phyloP scores from a whole-genome alignment of 2,113 vertebrate species.

The Limanda limanda region DNA sequence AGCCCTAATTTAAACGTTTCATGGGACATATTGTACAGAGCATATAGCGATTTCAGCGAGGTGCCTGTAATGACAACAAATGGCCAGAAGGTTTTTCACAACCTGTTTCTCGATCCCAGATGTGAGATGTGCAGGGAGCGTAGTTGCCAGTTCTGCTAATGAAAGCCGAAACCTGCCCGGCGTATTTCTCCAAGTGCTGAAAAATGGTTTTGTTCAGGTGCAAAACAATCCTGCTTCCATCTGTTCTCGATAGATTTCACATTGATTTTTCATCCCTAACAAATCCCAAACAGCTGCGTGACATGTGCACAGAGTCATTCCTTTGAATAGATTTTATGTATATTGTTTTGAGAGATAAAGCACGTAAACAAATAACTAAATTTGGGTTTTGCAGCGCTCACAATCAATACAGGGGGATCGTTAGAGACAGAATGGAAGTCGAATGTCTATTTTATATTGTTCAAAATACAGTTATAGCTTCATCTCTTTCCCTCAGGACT shows the following conservation, averaged over 20 bases:
- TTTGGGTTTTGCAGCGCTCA: slow-evolving; percentile 22
- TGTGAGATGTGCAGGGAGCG: slow-evolving; percentile 17
- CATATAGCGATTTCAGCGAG: not conserved
- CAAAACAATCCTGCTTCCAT: slow-evolving; percentile 46
- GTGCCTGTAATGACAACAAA: slow-evolving; percentile 7
- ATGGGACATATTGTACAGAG: not conserved
- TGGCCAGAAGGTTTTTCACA: slow-evolving; percentile 4
- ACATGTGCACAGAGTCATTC: slow-evolving; percentile 37
- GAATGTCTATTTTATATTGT: slow-evolving; percentile 2
- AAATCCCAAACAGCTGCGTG: slow-evolving; percentile 44
- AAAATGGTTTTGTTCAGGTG: slow-evolving; percentile 52
- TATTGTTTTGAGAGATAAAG: slow-evolving; percentile 24
- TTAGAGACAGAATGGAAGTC: slow-evolving; percentile 3
- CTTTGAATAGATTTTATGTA: slow-evolving; percentile 43
- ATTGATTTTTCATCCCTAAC: slow-evolving; percentile 54
- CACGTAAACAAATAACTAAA: slow-evolving; percentile 34
- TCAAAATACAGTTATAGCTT: not conserved
- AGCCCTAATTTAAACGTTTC: slow-evolving; percentile 12
- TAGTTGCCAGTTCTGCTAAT: slow-evolving; percentile 49
- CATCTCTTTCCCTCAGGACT: not conserved
- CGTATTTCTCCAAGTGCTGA: slow-evolving; percentile 19
- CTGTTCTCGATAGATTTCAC: slow-evolving; percentile 49
- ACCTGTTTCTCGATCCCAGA: slow-evolving; percentile 28
- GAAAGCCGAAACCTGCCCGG: slow-evolving; percentile 52
- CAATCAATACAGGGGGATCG: slow-evolving; percentile 36